Percentiles rank a stretch among this genome's conserved stretches.
phyloP scores from a whole-genome alignment of 2,113 vertebrate genomes.

The Mus pahari region DNA sequence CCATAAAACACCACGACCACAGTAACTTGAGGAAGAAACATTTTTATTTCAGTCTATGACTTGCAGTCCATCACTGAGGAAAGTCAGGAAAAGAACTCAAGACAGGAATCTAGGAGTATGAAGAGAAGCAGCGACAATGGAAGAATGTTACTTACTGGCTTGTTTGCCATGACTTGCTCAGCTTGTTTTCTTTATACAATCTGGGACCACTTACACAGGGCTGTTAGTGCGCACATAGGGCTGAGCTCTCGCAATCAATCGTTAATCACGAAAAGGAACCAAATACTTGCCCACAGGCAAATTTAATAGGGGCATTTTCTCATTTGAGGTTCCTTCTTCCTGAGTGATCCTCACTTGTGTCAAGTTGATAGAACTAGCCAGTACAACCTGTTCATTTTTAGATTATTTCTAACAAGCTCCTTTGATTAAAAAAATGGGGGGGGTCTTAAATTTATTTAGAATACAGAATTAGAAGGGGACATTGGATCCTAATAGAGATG shows the following conservation, averaged over 20 bases:
- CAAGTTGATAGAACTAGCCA: neutral
- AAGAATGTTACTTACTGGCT: neutral
- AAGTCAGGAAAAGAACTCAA: neutral
- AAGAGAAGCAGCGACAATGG: no score
- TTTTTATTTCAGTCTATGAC: neutral
- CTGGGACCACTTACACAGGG: rapidly evolving
- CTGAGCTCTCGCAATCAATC: neutral
- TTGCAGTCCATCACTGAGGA: neutral
- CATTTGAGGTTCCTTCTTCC: neutral
- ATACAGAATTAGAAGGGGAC: neutral
- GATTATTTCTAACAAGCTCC: neutral
- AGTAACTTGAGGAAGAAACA: neutral
- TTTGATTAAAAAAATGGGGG: conserved; percentile 27
- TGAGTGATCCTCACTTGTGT: neutral
- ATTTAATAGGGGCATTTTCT: neutral
- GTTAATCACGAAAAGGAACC: neutral
- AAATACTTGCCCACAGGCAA: neutral
- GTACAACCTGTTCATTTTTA: neutral
- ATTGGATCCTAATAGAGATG: no score
- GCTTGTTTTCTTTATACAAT: neutral
- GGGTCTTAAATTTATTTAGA: neutral
- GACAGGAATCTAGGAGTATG: neutral
- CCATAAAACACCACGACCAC: neutral
- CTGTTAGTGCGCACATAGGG: neutral
- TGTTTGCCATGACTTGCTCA: neutral